These are phyloP conservation scores for Dryobates pubescens DNA, from an alignment of 2,797 vertebrate genomes.

Conservation along the genomic window DNA sequence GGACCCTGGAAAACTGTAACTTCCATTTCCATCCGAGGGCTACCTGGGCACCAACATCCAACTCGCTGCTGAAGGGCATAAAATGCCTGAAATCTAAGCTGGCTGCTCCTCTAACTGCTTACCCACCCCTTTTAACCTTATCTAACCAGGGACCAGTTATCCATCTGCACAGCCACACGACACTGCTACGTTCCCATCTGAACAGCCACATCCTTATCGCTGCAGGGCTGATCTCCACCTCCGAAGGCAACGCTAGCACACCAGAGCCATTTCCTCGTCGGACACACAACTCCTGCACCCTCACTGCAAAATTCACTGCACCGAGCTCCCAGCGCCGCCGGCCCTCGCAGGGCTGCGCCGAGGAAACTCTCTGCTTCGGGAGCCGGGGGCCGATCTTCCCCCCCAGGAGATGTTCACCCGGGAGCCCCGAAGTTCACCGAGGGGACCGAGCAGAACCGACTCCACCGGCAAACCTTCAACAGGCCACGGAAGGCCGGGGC, in stretches of 20 bases:
- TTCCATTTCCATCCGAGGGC: neutral
- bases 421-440: neutral
- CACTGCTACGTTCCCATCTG: neutral
- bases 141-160: neutral
- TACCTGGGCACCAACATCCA: neutral
- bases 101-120: neutral
- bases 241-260: neutral
- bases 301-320: rapidly evolving
- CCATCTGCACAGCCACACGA: neutral
- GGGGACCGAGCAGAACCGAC: neutral
- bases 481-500: neutral
- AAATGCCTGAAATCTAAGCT: neutral
- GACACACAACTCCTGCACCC: rapidly evolving
- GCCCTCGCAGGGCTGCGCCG: neutral
- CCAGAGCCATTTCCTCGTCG: neutral
- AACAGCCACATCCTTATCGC: neutral
- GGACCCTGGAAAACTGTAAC: rapidly evolving
- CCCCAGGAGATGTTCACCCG: neutral
- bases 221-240: neutral
- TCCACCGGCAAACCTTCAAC: neutral
- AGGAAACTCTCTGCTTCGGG: neutral
- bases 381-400: neutral
- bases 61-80: neutral
- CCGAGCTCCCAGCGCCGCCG: rapidly evolving
- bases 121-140: neutral